phyloP scores from a whole-genome alignment of 2,888 invertebrate genomes.

The Cataglyphis livida region DNA sequence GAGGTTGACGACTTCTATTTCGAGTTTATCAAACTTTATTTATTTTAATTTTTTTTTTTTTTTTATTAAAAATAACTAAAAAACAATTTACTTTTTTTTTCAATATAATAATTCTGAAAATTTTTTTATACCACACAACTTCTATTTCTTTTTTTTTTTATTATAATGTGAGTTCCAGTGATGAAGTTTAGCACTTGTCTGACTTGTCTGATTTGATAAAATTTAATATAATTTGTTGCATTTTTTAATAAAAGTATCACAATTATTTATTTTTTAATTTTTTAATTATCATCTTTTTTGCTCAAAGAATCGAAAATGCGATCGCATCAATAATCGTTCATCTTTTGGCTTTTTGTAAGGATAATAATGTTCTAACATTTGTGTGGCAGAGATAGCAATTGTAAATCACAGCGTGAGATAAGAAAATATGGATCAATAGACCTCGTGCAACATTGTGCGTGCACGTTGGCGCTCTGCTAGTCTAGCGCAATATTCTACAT shows the following conservation, averaged over 20 bases:
- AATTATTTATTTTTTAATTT: not conserved
- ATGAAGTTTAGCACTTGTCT: not conserved
- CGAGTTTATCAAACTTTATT: not conserved
- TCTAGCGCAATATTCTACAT: conserved; percentile 11
- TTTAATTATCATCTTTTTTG: not conserved
- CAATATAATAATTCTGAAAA: not conserved
- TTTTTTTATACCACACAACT: not conserved
- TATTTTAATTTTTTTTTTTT: conserved; percentile 2
- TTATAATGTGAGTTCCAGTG: not conserved
- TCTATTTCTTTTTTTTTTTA: not conserved
- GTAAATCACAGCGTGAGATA: conserved; percentile 43
- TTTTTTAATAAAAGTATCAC: not conserved
- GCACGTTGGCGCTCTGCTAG: conserved; percentile 2
- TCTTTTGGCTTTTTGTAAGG: conserved; percentile 1
- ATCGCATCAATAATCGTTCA: conserved; percentile 28
- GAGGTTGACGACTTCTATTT: not conserved
- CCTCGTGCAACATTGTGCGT: conserved; percentile 48
- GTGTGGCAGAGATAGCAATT: not conserved
- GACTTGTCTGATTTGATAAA: not conserved
- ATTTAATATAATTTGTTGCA: not conserved
- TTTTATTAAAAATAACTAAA: not conserved
- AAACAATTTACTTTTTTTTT: not conserved
- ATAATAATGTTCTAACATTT: conserved; percentile 38
- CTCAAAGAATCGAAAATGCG: not conserved
- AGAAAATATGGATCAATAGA: conserved; percentile 51